Base-by-base conservation (phyloP, 1,140 invertebrate species). In the Drosophila mayri region DNA sequence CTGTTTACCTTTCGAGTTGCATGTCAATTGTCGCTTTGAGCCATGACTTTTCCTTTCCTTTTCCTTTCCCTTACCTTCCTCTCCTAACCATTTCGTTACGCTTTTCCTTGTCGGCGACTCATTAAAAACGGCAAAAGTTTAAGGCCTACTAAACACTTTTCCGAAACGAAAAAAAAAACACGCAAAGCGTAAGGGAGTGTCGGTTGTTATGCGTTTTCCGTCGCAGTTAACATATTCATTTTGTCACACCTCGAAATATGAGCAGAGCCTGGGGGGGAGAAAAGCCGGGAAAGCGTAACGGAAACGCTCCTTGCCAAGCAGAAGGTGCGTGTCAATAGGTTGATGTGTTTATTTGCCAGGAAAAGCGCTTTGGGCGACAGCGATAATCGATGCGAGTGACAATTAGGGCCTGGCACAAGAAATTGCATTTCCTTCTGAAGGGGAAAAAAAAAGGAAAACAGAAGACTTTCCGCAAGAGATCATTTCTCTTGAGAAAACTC, bases 311-410 rank as follows among this genome's bases (percentile, higher is more conserved):
- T 41, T 35, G 32, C 11, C 60, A n/a, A 22, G 41, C 35, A 16
- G 5, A 30, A 50, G 65, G 60, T 87, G 83, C 76, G 67, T 87
- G 83, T 83, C 72, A 88, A 88, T 79, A 61, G 76, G 67, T 49
- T 83, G 84, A 79, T 88, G 76, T 77, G 83, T 87, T 87, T 87
- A 87, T 87, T 87, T 87, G 76, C 63, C 68, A 61, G 62, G 11
- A 43, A 58, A 60, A 58, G 70, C 44, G 54, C 57, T 62, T 62
- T 43, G 41, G 50, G 59, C 49, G 32, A 43, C 30, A 38, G 22
- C 54, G 41, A 81, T 81, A 86, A 85, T 85, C 82, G 74, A 86
- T 86, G 82, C 59, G 73, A 67, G 74, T 52, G 70, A 81, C 79
- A 81, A 81, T 82, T 74, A 83, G 79, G 64, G 59, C 60, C 44